Base-by-base conservation (phyloP, 1,140 invertebrate species). In the Akabosia matsudoensis region DNA sequence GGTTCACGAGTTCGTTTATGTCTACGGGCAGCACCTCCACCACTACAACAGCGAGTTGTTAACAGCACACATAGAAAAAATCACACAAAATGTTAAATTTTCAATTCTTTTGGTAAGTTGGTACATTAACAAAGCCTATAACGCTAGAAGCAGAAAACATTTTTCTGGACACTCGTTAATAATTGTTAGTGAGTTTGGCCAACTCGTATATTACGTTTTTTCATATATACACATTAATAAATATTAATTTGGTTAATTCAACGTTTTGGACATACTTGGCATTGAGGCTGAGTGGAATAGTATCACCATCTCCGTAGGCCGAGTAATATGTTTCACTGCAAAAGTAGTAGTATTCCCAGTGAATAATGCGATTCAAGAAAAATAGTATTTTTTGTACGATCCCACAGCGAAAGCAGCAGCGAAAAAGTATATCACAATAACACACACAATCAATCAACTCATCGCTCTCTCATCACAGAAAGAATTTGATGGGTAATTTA, bases 281-380 rank as follows among this genome's bases (percentile, higher is more conserved):
- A 73, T 61, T 79, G 33, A 79, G 73, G 52, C 70, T 74, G 71
- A 79, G 70, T 33, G 79, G 79, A 56, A 80, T 80, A n/a, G 79
- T 80, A 61, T 80, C 79, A 67, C 76, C 79, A 72, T 80, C 79
- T 72, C 70, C 70, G 61, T 80, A 80, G 64, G 76, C 79, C 67
- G 77, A 74, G 79, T 80, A 80, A 75, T 80, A 80, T 37, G 79
- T 78, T 54, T 77, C 79, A 75, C 79, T 80, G 76, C 56, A 72
- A 74, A 78, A 74, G 37, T 45, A 45, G 37, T 45, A 45, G 54
- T 61, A 67, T 26, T 72, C 70, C 70, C 33, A 45, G n/a, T 51
- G 4, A 64, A 28, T 24, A 64, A 7, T 64, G 28, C n/a, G 56
- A 24, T 24, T 64, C 24, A 10, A 10, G 4, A 22, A 64, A 64